A percentile compares a stretch with the other conserved stretches of the same genome.
Evolutionary conservation across 2,888 invertebrate genomes (phyloP).

Genomic region (Stenurella melanura): DNA sequence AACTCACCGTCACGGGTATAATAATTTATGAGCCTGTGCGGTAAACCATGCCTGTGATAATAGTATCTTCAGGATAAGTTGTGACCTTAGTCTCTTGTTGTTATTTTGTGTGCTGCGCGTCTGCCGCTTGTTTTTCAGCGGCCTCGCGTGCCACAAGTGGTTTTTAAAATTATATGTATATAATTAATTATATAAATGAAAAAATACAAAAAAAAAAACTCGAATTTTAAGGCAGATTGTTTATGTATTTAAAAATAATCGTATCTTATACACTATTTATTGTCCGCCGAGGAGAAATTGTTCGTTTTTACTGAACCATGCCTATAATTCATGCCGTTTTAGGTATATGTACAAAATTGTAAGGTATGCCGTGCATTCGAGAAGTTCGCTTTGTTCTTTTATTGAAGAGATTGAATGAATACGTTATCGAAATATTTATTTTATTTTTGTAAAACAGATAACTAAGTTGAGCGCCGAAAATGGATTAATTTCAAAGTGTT

Average conservation of each 20-base stretch:
- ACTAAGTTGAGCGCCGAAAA: neutral
- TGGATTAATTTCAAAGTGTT: neutral
- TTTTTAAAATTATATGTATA: conserved; percentile 74
- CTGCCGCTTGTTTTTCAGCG: conserved; percentile 62
- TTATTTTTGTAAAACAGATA: neutral
- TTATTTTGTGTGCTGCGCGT: conserved; percentile 70
- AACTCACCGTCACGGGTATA: conserved; percentile 48
- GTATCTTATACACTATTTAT: conserved; percentile 71
- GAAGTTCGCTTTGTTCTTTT: conserved; percentile 26
- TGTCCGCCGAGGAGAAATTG: conserved; percentile 57
- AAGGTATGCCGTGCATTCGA: conserved; percentile 16
- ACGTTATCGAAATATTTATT: neutral
- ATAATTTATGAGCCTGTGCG: conserved; percentile 58
- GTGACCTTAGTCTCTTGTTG: conserved; percentile 80
- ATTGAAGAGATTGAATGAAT: conserved; percentile 6
- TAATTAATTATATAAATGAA: conserved; percentile 70
- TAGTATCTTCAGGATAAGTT: conserved; percentile 83
- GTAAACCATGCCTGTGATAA: conserved; percentile 81
- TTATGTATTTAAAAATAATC: conserved; percentile 72
- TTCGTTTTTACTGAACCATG: conserved; percentile 45
- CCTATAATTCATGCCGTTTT: conserved; percentile 56
- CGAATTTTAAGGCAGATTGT: conserved; percentile 73
- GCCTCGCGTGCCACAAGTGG: conserved; percentile 68
- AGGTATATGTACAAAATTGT: conserved; percentile 54
- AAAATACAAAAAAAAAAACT: conserved; percentile 67